These are phyloP conservation scores for Busseola fusca DNA, from an alignment of 2,888 invertebrate species.

Conservation along the genomic window DNA sequence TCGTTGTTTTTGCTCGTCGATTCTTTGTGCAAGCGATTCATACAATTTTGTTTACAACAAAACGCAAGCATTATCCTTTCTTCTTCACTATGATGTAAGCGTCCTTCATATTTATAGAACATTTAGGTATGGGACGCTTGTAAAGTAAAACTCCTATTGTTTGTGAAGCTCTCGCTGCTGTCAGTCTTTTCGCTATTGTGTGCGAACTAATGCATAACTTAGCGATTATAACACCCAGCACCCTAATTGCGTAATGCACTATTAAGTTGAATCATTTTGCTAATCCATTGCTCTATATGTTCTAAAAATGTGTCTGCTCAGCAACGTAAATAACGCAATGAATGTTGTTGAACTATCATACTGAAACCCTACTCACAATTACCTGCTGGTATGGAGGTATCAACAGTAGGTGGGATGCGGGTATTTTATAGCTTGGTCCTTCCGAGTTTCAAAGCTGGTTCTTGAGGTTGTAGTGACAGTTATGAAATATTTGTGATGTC, in stretches of 20 bases:
- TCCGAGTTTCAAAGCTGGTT: neutral
- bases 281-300: no score
- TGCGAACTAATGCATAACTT: conserved; percentile 10
- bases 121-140: conserved; percentile 11
- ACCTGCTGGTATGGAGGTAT: conserved; percentile 9
- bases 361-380: no score
- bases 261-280: no score
- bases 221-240: neutral
- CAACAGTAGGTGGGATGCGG: neutral
- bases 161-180: neutral
- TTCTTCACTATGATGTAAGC: conserved; percentile 13
- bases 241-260: no score
- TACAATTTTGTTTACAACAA: neutral
- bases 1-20: neutral
- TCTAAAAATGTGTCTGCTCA: no score
- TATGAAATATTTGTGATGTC: neutral
- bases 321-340: no score
- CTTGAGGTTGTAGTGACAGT: neutral
- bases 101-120: conserved; percentile 31
- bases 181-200: conserved; percentile 39
- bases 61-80: neutral
- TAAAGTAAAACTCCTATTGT: conserved; percentile 35
- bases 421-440: neutral
- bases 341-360: no score
- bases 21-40: neutral